Base-by-base conservation (phyloP, 2,797 vertebrate genomes). In the Xiphorhynchus erythropygius region DNA sequence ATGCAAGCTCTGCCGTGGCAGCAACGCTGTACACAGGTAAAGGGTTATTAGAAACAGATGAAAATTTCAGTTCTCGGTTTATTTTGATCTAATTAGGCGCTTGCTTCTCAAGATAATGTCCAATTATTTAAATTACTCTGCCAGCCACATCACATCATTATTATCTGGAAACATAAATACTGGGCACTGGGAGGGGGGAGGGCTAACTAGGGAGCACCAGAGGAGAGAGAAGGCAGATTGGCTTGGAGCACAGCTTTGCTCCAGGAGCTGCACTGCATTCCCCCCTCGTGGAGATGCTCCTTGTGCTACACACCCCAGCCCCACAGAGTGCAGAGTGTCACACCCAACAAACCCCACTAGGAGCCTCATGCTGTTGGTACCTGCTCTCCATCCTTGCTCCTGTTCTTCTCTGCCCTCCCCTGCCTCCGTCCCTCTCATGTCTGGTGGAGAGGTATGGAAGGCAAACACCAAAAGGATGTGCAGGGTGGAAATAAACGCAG, bases 91-190 rank as follows among this genome's bases (percentile, higher is more conserved):
- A 94, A 96, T 97, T 95, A 95, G 85, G 59, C 55, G 89, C 89
- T 94, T 95, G 94, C 94, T 97, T 92, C 94, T 96, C 94, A 96
- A 96, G 97, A 96, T 96, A 95, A 95, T 74, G 95, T 96, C 96
- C 96, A 97, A 97, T 97, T 97, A 97, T 96, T 96, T 95, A 96
- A 97, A 97, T 96, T 95, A 93, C 94, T 91, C 90, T 93, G 95
- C 95, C 93, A 96, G 91, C 95, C 93, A 94, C 94, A 96, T 94
- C 89, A 91, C 83, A 96, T 96, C 89, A 93, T 90, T 96, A 95
- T 96, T 90, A 96, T 93, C 94, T 87, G 86, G 95, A 96, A 96
- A 96, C 85, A 95, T 95, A 96, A 96, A 97, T 93, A 96, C 25
- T 1, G 28, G 90, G 92, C 78, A 89, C 57, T 80, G 70, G 46